Evolutionary conservation across 2,113 vertebrate species (phyloP).

Genomic region (Nansenia antarctica): DNA sequence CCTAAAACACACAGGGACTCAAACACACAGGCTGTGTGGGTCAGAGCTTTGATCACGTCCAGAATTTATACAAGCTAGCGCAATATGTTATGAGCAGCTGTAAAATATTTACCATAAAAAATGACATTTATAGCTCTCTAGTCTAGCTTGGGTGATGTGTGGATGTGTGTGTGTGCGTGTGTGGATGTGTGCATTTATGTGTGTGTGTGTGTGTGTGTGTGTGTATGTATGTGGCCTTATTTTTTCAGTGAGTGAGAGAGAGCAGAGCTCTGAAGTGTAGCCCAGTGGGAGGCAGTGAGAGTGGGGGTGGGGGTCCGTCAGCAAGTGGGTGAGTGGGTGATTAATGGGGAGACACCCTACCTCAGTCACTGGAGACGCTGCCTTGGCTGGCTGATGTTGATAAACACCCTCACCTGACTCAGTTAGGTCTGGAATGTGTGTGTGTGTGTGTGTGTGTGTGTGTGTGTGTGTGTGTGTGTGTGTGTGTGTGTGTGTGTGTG

Average conservation of each 20-base stretch:
- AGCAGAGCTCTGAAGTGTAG: background rate
- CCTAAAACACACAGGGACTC: background rate
- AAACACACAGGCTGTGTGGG: background rate
- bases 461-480: constrained; percentile 1
- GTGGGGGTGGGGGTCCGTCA: background rate
- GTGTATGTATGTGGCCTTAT: background rate
- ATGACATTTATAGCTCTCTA: background rate
- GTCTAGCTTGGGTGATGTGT: background rate
- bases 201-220: too few relatives aligned
- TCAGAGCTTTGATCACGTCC: background rate
- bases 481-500: background rate
- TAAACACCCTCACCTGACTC: background rate
- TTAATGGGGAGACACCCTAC: background rate
- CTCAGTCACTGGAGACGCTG: background rate
- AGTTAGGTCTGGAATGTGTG: background rate
- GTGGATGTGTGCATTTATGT: too few relatives aligned
- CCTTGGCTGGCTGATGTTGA: background rate
- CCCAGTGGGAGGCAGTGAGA: background rate
- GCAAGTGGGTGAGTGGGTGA: background rate
- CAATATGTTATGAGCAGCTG: background rate
- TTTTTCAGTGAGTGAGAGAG: too few relatives aligned
- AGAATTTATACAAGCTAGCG: background rate
- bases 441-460: background rate
- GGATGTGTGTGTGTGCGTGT: too few relatives aligned
- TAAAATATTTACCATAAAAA: background rate